Evolutionary conservation across 2,888 invertebrate species (phyloP).

Genomic region (Thymelicus lineola): DNA sequence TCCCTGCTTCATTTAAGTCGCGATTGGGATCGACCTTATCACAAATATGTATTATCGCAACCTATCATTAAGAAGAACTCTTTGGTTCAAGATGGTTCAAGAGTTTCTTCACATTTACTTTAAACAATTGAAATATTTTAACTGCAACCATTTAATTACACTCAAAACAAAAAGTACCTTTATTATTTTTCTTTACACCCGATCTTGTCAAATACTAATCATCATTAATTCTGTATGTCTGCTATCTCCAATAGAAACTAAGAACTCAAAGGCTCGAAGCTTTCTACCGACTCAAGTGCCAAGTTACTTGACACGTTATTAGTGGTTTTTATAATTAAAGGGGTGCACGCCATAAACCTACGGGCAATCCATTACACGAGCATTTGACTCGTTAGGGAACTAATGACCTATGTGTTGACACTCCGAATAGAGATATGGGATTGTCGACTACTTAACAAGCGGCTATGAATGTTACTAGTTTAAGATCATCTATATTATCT

Average conservation of each 20-base stretch:
- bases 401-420: slow-evolving; percentile 14
- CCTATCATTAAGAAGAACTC: too few relatives aligned
- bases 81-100: too few relatives aligned
- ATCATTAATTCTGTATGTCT: not conserved
- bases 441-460: slow-evolving; percentile 4
- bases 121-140: too few relatives aligned
- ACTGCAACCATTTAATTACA: too few relatives aligned
- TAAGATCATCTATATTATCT: not conserved
- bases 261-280: not conserved
- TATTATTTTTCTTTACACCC: too few relatives aligned
- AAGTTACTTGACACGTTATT: slow-evolving; percentile 1
- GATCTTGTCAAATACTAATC: not conserved
- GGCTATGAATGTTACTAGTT: not conserved
- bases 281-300: not conserved
- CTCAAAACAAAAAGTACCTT: too few relatives aligned
- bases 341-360: slow-evolving; percentile 4
- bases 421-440: slow-evolving; percentile 4
- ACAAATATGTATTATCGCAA: too few relatives aligned
- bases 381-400: slow-evolving; percentile 5
- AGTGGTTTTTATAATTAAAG: slow-evolving; percentile 9
- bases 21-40: too few relatives aligned
- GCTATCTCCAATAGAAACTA: not conserved
- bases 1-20: too few relatives aligned
- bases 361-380: not conserved
- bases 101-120: too few relatives aligned